A percentile compares a stretch with the other conserved stretches of the same genome.
phyloP scores from a whole-genome alignment of 2,888 invertebrate genomes.

The Sesia bembeciformis region DNA sequence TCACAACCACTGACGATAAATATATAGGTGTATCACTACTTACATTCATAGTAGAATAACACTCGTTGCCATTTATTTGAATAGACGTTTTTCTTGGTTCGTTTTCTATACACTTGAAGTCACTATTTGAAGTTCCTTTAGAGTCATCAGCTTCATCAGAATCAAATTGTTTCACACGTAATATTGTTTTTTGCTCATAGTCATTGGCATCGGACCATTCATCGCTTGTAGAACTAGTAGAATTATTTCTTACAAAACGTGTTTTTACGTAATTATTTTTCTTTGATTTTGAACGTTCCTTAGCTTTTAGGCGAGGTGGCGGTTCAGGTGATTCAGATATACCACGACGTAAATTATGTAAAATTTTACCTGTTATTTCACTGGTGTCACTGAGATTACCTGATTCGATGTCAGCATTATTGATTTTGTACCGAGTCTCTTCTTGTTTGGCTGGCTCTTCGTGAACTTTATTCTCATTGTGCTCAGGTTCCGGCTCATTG shows the following conservation, averaged over 20 bases:
- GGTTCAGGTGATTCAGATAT: constrained; percentile 65
- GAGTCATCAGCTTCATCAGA: constrained; percentile 59
- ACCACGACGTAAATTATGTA: constrained; percentile 52
- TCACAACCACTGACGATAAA: constrained; percentile 82
- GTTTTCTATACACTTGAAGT: constrained; percentile 37
- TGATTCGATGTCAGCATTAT: constrained; percentile 33
- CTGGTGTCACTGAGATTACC: constrained; percentile 61
- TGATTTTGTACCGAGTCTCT: constrained; percentile 2
- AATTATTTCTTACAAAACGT: constrained; percentile 60
- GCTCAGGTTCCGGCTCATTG: constrained; percentile 31
- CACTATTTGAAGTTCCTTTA: constrained; percentile 21
- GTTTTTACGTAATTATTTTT: constrained; percentile 70
- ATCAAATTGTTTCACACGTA: constrained; percentile 61
- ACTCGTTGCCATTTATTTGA: constrained; percentile 82
- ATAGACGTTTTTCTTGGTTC: constrained; percentile 79
- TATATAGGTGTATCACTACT: constrained; percentile 80
- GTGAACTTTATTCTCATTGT: constrained; percentile 3
- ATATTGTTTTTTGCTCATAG: constrained; percentile 58
- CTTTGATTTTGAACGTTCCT: constrained; percentile 48
- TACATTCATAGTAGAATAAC: constrained; percentile 83
- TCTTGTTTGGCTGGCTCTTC: constrained; percentile 12
- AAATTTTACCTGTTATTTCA: constrained; percentile 55
- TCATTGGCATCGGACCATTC: constrained; percentile 68
- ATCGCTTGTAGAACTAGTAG: constrained; percentile 64
- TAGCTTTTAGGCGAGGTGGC: constrained; percentile 56